Conservation (phyloP, 1,140 invertebrate genomes). For the Drosophila grimshawi region DNA sequence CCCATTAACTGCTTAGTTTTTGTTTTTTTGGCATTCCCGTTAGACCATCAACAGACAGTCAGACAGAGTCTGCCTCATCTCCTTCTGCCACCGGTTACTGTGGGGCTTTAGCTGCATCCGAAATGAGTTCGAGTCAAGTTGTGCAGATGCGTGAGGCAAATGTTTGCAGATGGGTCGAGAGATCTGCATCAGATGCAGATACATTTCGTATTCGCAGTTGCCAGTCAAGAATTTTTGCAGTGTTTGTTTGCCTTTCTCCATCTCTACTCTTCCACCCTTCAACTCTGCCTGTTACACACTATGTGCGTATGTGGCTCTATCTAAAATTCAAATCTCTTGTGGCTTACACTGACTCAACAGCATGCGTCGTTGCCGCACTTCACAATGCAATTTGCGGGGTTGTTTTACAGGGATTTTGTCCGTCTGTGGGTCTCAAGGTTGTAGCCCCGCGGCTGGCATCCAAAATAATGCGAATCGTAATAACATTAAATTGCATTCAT, state of each 20-base stretch:
- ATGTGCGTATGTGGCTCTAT: slow-evolving; percentile 47
- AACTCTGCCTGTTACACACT: slow-evolving; percentile 10
- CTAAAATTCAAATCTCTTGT: slow-evolving; percentile 79
- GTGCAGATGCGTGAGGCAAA: slow-evolving; percentile 34
- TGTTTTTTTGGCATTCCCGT: slow-evolving; percentile 9
- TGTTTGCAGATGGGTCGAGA: slow-evolving; percentile 45
- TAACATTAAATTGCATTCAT: slow-evolving; percentile 72
- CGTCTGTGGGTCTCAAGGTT: slow-evolving; percentile 60
- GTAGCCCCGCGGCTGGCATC: slow-evolving; percentile 18
- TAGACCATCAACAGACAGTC: slow-evolving; percentile 14
- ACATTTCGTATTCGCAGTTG: slow-evolving; percentile 52
- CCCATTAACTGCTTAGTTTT: slow-evolving; percentile 31
- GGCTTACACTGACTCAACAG: slow-evolving; percentile 47
- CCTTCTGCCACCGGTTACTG: not conserved
- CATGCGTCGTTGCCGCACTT: slow-evolving; percentile 57
- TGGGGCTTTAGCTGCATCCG: slow-evolving; percentile 32
- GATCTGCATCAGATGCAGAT: slow-evolving; percentile 51
- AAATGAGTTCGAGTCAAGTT: slow-evolving; percentile 49
- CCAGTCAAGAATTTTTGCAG: slow-evolving; percentile 49
- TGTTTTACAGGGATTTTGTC: slow-evolving; percentile 32
- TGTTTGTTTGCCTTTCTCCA: slow-evolving; percentile 42
- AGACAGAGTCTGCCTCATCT: not conserved
- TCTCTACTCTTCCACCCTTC: slow-evolving; percentile 8
- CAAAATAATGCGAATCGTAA: slow-evolving; percentile 46
- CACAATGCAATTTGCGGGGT: slow-evolving; percentile 65